A percentile compares a stretch with the other conserved stretches of the same genome.
Evolutionary conservation across 2,113 vertebrate species (phyloP).

Genomic region (Eudyptes chrysolophus): DNA sequence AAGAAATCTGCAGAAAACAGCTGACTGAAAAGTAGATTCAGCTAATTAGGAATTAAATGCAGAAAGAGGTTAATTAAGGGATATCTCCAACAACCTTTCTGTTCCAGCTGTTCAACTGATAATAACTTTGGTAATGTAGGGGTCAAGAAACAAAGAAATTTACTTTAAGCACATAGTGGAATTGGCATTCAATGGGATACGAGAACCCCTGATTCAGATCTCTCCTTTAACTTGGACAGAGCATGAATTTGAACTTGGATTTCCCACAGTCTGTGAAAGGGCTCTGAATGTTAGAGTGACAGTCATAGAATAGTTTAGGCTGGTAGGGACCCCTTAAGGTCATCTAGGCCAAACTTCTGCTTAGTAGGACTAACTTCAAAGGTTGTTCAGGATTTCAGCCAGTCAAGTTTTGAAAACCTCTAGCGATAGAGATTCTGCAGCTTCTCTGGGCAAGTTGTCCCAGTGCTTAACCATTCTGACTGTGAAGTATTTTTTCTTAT

Average conservation of each 20-base stretch:
- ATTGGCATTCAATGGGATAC: background rate
- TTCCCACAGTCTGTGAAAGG: background rate
- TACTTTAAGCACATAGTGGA: background rate
- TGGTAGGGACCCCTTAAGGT: background rate
- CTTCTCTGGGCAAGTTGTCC: background rate
- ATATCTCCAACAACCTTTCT: background rate
- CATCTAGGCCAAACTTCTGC: background rate
- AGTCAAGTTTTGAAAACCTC: background rate
- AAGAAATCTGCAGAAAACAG: background rate
- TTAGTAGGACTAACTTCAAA: background rate
- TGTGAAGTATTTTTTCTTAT: background rate
- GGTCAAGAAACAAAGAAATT: background rate
- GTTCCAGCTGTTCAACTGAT: background rate
- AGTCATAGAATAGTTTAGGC: background rate
- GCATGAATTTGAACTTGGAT: background rate
- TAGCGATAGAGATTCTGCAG: background rate
- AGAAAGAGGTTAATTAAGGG: background rate
- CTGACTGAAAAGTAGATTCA: background rate
- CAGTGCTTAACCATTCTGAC: background rate
- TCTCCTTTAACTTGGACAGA: background rate
- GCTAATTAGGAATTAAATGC: background rate
- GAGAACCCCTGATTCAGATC: background rate
- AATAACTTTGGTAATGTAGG: background rate
- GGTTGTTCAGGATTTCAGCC: background rate
- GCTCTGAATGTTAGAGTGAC: background rate